phyloP scores from a whole-genome alignment of 2,888 invertebrate species.

The Sinelater perroti region DNA sequence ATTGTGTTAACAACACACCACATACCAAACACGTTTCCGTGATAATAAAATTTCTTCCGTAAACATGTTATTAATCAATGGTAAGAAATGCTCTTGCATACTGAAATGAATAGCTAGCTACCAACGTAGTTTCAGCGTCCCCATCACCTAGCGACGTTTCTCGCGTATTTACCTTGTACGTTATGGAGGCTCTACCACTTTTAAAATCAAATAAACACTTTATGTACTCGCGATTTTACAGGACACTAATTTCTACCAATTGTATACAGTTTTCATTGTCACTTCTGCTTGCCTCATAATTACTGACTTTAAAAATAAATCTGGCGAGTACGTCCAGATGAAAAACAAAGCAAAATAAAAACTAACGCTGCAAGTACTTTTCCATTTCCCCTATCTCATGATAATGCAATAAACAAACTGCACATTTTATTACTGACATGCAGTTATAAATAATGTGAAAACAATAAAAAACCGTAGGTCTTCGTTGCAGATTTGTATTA shows the following conservation, averaged over 20 bases:
- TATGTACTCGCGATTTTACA: conserved; percentile 1
- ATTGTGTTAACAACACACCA: too few species aligned
- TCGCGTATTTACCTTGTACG: not conserved
- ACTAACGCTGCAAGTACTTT: conserved; percentile 2
- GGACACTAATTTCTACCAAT: conserved; percentile 13
- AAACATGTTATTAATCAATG: too few species aligned
- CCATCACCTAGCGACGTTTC: too few species aligned
- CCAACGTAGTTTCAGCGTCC: too few species aligned
- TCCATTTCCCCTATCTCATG: too few species aligned
- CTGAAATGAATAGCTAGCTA: too few species aligned
- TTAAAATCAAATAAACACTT: not conserved
- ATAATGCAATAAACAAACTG: not conserved
- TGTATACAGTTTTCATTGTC: conserved; percentile 21
- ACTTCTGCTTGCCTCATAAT: conserved; percentile 14
- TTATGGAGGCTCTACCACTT: not conserved
- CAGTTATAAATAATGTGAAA: not conserved
- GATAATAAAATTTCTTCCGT: too few species aligned
- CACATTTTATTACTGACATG: not conserved
- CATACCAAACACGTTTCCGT: too few species aligned
- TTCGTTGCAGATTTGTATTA: too few species aligned
- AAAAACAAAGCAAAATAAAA: not conserved
- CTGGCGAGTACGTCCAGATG: not conserved
- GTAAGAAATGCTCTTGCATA: not conserved
- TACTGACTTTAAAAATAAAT: conserved; percentile 14
- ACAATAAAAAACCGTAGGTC: too few species aligned